These are phyloP conservation scores for Indri indri DNA, from an alignment of 2,113 vertebrate genomes.

Conservation along the genomic window DNA sequence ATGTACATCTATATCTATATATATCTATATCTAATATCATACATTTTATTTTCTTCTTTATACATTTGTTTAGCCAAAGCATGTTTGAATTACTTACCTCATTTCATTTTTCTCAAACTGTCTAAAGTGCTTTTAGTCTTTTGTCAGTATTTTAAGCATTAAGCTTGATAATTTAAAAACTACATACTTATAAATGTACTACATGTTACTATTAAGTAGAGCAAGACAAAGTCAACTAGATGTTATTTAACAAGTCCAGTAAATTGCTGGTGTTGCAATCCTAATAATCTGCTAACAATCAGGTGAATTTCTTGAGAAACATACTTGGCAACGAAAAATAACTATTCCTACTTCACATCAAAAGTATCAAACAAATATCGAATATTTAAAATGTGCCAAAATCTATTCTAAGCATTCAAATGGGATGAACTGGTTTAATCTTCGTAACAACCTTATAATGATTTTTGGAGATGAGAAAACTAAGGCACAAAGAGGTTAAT, in stretches of 20 bases:
- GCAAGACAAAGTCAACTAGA: neutral
- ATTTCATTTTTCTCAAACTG: neutral
- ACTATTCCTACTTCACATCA: neutral
- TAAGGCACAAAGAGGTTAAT: neutral
- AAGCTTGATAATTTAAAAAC: neutral
- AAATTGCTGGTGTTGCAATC: neutral
- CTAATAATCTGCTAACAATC: neutral
- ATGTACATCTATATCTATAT: neutral
- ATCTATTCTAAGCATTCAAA: neutral
- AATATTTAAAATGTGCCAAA: neutral
- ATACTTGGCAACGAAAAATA: neutral
- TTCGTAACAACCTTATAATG: neutral
- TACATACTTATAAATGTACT: neutral
- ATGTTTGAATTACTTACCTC: neutral
- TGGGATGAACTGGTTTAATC: neutral
- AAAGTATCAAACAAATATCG: neutral
- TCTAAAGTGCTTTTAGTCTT: neutral
- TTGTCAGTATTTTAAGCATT: neutral
- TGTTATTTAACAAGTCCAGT: neutral
- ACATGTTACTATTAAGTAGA: neutral
- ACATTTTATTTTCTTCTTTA: neutral
- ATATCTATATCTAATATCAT: neutral
- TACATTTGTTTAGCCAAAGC: neutral
- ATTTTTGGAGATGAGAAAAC: neutral
- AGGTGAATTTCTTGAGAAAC: neutral